Conservation (phyloP, 2,888 invertebrate genomes). For the Coelinius sp. region DNA sequence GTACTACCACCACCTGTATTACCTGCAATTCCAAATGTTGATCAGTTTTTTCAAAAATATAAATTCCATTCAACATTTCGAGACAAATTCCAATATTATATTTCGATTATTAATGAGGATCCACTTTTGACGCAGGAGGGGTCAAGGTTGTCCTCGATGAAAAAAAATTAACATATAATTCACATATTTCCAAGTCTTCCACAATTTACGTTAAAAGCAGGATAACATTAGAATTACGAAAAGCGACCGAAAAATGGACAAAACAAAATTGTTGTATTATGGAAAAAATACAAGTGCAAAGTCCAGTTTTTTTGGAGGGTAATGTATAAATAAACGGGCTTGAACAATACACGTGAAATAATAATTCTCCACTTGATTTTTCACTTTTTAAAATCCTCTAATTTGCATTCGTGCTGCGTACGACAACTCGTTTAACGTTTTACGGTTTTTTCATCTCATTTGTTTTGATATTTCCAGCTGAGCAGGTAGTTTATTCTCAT, state of each 20-base stretch:
- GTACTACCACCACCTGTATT: conserved; percentile 58
- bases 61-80: neutral
- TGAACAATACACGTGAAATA: neutral
- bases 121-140: neutral
- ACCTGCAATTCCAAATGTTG: conserved; percentile 52
- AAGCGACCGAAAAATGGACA: neutral
- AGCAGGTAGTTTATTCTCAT: neutral
- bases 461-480: neutral
- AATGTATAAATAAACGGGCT: neutral
- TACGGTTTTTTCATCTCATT: neutral
- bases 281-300: neutral
- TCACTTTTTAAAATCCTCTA: neutral
- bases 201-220: neutral
- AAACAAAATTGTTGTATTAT: neutral
- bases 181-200: neutral
- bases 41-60: too few species aligned
- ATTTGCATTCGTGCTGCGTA: conserved; percentile 8
- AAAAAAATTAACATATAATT: neutral
- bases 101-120: neutral
- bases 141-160: neutral
- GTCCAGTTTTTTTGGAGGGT: neutral
- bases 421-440: conserved; percentile 15
- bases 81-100: neutral
- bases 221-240: conserved; percentile 6
- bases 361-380: neutral